Evolutionary conservation across 2,113 vertebrate genomes (phyloP), one percentile per base, ranked within the genome.

Genomic region (Neogobius melanostomus): DNA sequence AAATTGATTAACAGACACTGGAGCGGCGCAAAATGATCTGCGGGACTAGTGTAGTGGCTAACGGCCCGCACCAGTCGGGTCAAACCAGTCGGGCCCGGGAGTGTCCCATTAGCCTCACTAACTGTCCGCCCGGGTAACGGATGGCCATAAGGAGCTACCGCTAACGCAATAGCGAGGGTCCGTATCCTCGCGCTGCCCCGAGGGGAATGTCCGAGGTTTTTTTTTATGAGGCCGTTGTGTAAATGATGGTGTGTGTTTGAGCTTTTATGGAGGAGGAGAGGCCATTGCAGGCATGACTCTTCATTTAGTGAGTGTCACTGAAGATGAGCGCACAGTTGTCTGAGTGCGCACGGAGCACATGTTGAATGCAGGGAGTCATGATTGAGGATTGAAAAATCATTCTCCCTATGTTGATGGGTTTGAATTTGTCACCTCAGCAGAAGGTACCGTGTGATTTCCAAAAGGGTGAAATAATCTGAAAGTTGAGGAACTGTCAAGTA

Each of bases 1-100:
- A 96, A 98, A 98, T 98, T 98, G 98, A 98, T 98, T 98, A 98
- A 96, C 95, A 94, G 94, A 89, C 95, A 94, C 93, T 95, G 95
- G 94, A 97, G 94, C 93, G 87, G 94, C 93, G 95, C 96, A 97
- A 96, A 97, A 94, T 97, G 96, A 97, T 97, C 95, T 95, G 95
- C 95, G 91, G 94, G 93, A 93, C 94, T 94, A 92, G 94, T 93
- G 93, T 87, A 83, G 86, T 71, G 85, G 87, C 87, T 83, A 86
- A 82, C 85, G 82, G 75, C 88, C 85, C 48, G 50, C 82, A 86
- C 82, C 82, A 84, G 84, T 85, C 82, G 83, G 87, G 79, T 87
- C 81, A 82, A 81, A 85, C 48, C 69, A 42, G 77, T 77, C 74
- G 75, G 56, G 84, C 77, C 77, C 68, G 76, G 54, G 71, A 44